These are phyloP conservation scores for Oreonectes daqikongensis DNA, from an alignment of 2,797 vertebrate genomes.

Conservation along the genomic window DNA sequence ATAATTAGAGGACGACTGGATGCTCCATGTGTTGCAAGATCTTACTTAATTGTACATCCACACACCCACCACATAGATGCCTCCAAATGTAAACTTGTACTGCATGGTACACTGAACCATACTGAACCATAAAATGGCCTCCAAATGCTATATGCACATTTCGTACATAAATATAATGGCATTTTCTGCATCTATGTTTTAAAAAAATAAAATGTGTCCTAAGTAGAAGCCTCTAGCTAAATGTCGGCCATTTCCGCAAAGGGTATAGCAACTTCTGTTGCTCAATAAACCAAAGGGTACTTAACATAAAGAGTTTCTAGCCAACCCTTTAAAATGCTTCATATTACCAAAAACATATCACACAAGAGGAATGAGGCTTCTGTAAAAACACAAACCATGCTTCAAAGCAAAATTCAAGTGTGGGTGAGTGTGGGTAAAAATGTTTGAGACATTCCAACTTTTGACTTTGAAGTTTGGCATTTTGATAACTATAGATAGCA, in stretches of 20 bases:
- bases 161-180: no score
- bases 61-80: background rate
- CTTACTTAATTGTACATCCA: conserved; percentile 11
- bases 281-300: background rate
- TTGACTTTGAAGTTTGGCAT: conserved; percentile 14
- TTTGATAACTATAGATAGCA: conserved; percentile 16
- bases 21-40: background rate
- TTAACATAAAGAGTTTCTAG: conserved; percentile 3
- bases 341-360: conserved; percentile 13
- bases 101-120: background rate
- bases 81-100: background rate
- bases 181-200: no score
- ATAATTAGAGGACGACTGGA: conserved; percentile 44
- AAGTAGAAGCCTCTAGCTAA: no score
- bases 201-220: no score
- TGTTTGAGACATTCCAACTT: background rate
- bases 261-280: background rate
- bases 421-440: conserved; percentile 6
- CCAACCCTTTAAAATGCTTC: conserved; percentile 15
- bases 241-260: no score
- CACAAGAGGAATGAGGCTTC: background rate
- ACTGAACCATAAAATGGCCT: no score
- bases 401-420: conserved; percentile 23
- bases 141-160: no score
- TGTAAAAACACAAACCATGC: conserved; percentile 25